Evolutionary conservation across 2,888 invertebrate species (phyloP).

Genomic region (Ethmia dodecea): DNA sequence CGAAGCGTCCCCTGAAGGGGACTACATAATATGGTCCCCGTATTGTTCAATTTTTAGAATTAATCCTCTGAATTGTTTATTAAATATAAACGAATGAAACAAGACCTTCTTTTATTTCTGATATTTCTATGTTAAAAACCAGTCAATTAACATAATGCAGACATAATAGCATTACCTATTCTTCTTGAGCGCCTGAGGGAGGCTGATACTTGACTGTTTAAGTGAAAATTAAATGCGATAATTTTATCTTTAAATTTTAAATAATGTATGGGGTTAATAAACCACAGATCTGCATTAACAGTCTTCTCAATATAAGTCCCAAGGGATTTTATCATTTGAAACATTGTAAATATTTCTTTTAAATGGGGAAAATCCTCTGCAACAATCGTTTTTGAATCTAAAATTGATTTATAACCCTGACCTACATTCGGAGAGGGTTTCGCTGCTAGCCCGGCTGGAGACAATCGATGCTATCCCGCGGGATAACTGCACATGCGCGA

Average conservation of each 20-base stretch:
- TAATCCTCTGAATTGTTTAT: conserved; percentile 78
- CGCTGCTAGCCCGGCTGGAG: conserved; percentile 36
- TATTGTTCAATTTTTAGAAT: conserved; percentile 75
- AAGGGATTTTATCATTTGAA: too few species aligned
- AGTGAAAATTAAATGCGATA: too few species aligned
- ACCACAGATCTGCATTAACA: too few species aligned
- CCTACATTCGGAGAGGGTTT: conserved; percentile 46
- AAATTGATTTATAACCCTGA: conserved; percentile 44
- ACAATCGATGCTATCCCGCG: conserved; percentile 72
- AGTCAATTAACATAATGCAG: too few species aligned
- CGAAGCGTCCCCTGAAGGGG: conserved; percentile 52
- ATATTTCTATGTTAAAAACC: not conserved
- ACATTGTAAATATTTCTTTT: too few species aligned
- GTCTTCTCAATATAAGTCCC: too few species aligned
- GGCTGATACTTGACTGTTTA: too few species aligned
- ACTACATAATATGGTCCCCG: conserved; percentile 55
- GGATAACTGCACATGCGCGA: conserved; percentile 73
- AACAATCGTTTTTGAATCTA: not conserved
- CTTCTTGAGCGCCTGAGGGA: too few species aligned
- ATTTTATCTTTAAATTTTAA: too few species aligned
- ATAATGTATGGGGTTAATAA: too few species aligned
- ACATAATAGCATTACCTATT: too few species aligned
- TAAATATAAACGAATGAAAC: conserved; percentile 77
- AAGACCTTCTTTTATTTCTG: conserved; percentile 37
- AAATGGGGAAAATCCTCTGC: too few species aligned